Base-by-base conservation (phyloP, 2,888 invertebrate species). In the Conchocele bisecta region DNA sequence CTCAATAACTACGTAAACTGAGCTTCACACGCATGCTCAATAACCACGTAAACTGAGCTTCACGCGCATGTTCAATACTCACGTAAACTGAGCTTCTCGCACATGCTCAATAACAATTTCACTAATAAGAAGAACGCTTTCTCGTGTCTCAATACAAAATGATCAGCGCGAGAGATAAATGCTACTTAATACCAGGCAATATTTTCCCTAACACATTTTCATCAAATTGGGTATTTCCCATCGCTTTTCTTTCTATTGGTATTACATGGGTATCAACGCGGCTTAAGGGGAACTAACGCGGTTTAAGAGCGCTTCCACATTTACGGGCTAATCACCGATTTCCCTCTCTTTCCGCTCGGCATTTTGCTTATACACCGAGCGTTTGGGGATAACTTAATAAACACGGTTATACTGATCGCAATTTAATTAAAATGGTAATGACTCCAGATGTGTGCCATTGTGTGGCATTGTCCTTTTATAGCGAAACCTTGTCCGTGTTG, bases 361-460 rank as follows among this genome's bases (percentile, higher is more conserved):
- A 68, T 71, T 68, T 72, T n/a, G n/a, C n/a, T n/a, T n/a, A n/a
- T n/a, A n/a, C n/a, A n/a, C n/a, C n/a, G n/a, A n/a, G n/a, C n/a
- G n/a, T n/a, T n/a, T n/a, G n/a, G 53, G 59, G 77, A 73, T 73
- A 77, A 77, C 77, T 77, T 74, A 77, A 77, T 77, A 77, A 76
- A 70, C 67, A 64, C 60, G 67, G 71, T 74, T 70, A 58, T 50
- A 57, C 56, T 37, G 67, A 77, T 77, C 77, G 70, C 58, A 77
- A 77, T 77, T 77, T 77, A 77, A 77, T 77, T 77, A 77, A 77
- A 73, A 77, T 74, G 77, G 73, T 77, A 77, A 77, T 77, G 64
- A 59, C 44, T 65, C 77, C 73, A 77, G 77, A 77, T 77, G 77
- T 63, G 68, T 51, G 53, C 22, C 44, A 60, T 50, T 70, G 64